Base-by-base conservation (phyloP, 2,797 vertebrate genomes). In the Gouania willdenowi region DNA sequence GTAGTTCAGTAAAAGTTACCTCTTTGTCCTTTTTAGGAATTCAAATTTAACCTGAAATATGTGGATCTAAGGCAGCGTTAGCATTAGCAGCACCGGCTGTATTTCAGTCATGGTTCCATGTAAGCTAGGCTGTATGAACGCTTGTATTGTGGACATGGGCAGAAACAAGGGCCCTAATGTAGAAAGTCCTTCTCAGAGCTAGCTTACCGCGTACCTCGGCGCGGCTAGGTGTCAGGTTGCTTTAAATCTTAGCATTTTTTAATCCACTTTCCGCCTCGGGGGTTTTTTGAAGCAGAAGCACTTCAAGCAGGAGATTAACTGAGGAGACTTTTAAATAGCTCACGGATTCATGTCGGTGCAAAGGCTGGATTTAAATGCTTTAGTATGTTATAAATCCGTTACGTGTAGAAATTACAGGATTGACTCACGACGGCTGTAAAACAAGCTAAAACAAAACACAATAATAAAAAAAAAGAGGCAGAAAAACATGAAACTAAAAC, bases 171-270 rank as follows among this genome's bases (percentile, higher is more conserved):
- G n/a, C n/a, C n/a, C n/a, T n/a, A n/a, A n/a, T n/a, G n/a, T n/a
- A n/a, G n/a, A n/a, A n/a, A n/a, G n/a, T n/a, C n/a, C n/a, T n/a
- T n/a, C n/a, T n/a, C n/a, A n/a, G n/a, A n/a, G n/a, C n/a, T n/a
- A n/a, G n/a, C n/a, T n/a, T n/a, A n/a, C n/a, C n/a, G n/a, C n/a
- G n/a, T 63, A 56, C 64, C 57, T 59, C 29, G 51, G 67, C 70
- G 68, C 63, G 13, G 16, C 25, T 10, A 8, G 41, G 76, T 58
- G 66, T 81, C 65, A 25, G 34, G 59, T 81, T 71, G 36, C 72
- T 41, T 59, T 59, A 52, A 75, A 75, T 59, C 65, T 45, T 38
- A 30, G 37, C 1, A 2, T 54, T 59, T 59, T 71, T 62, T 55
- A 62, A 68, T 49, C 53, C 22, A 10, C 15, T 25, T 25, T 20